A percentile compares a stretch with the other conserved stretches of the same genome.
Conservation (phyloP, 2,888 invertebrate genomes). For the Eupithecia dodoneata region DNA sequence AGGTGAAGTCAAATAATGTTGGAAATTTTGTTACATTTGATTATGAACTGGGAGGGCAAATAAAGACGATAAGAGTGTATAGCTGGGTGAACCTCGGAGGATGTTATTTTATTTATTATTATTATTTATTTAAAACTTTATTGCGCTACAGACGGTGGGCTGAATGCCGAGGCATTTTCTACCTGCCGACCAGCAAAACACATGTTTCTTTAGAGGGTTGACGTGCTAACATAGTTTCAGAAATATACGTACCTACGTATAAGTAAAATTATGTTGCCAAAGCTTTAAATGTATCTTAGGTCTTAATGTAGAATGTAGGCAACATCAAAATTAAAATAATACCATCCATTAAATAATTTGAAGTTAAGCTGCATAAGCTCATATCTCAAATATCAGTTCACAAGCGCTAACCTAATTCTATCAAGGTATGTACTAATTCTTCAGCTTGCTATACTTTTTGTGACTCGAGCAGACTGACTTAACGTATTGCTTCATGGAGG, state of each 20-base stretch:
- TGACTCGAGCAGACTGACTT: background rate
- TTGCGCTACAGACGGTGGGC: too few relatives aligned
- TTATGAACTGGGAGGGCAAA: background rate
- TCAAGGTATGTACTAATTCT: background rate
- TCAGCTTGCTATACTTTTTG: background rate
- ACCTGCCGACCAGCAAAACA: too few relatives aligned
- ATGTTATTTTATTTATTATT: background rate
- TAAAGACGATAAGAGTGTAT: background rate
- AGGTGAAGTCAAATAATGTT: constrained; percentile 10
- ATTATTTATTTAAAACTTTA: too few relatives aligned
- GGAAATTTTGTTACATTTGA: background rate
- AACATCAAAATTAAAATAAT: background rate
- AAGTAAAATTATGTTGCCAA: background rate
- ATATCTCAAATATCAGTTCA: background rate
- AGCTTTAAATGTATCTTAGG: background rate
- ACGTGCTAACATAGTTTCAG: too few relatives aligned
- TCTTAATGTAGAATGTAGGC: background rate
- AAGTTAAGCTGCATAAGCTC: background rate
- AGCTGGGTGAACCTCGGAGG: background rate
- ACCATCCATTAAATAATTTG: background rate
- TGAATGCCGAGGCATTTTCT: too few relatives aligned
- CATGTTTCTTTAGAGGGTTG: too few relatives aligned
- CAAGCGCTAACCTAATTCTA: background rate
- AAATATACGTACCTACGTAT: too few relatives aligned
- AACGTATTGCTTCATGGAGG: background rate